Base-by-base conservation (phyloP, 2,113 vertebrate genomes). In the Ranitomeya variabilis region DNA sequence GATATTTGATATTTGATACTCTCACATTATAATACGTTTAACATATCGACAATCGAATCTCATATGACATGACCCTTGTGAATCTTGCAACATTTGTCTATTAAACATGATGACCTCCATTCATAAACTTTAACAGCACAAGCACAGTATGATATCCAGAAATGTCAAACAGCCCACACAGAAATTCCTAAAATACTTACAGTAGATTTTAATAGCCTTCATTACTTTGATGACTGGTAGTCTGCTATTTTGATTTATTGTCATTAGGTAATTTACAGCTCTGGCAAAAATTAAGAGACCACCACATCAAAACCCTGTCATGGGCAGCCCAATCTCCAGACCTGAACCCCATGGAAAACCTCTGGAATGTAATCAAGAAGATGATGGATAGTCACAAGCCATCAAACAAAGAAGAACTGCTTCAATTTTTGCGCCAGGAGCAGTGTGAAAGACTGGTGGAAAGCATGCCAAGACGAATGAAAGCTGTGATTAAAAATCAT, bases 151-250 rank as follows among this genome's bases (percentile, higher is more conserved):
- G 60, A 85, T 59, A 85, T 57, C 15, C 73, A 85, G 87, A 89
- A 89, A 89, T 89, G 87, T 89, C 87, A 89, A 89, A 89, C 87
- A 79, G 51, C 87, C 87, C 73, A 89, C 87, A 85, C 87, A 89
- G 37, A 79, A 83, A 89, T 89, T 89, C 87, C 82, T 85, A 57
- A 85, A 89, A 89, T 89, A 85, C 81, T 85, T 89, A 64, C 73
- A 85, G 55, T 85, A 54, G 26, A 69, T 84, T 79, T 62, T 77
- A 85, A 21, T 71, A 81, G 86, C 86, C 23, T 57, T 67, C 78
- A 87, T 71, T 12, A 26, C 78, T 80, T 80, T 87, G 77, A 71
- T 84, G n/a, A 71, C 64, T 83, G 62, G 81, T 83, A 45, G 64
- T 31, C 64, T 84, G 11, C 82, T 12, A 71, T 55, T 84, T 16